Percentiles rank a stretch among this genome's conserved stretches.
phyloP scores from a whole-genome alignment of 2,797 vertebrate species.

The Cyclura pinguis region DNA sequence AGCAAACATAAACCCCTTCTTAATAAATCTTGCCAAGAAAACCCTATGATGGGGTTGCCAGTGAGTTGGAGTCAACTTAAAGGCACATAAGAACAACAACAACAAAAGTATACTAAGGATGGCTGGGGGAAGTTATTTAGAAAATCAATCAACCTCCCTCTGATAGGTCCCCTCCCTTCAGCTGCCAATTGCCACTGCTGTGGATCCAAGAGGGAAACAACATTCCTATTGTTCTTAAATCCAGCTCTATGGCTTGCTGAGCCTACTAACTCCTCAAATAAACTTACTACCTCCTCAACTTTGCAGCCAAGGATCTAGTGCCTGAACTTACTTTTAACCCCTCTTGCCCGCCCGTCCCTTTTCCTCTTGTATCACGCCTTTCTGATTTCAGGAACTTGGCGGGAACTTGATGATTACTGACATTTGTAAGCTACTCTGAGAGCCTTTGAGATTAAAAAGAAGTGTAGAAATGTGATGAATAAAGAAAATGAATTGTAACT shows the following conservation, averaged over 20 bases:
- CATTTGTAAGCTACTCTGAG: too few relatives aligned
- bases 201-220: not conserved
- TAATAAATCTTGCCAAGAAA: not conserved
- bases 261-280: not conserved
- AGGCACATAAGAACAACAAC: not conserved
- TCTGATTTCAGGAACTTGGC: too few relatives aligned
- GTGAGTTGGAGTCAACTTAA: conserved; percentile 16
- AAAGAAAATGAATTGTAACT: too few relatives aligned
- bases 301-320: not conserved
- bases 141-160: not conserved
- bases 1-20: not conserved
- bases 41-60: not conserved
- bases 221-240: not conserved
- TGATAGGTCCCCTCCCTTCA: not conserved
- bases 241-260: not conserved
- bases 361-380: too few relatives aligned
- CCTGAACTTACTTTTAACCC: not conserved
- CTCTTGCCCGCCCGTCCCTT: not conserved
- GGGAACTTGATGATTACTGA: too few relatives aligned
- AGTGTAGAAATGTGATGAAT: too few relatives aligned
- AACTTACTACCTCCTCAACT: not conserved
- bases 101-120: conserved; percentile 47
- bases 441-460: too few relatives aligned
- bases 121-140: conserved; percentile 46
- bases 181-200: not conserved